Base-by-base conservation (phyloP, 2,888 invertebrate species). In the Orchestes rusci region DNA sequence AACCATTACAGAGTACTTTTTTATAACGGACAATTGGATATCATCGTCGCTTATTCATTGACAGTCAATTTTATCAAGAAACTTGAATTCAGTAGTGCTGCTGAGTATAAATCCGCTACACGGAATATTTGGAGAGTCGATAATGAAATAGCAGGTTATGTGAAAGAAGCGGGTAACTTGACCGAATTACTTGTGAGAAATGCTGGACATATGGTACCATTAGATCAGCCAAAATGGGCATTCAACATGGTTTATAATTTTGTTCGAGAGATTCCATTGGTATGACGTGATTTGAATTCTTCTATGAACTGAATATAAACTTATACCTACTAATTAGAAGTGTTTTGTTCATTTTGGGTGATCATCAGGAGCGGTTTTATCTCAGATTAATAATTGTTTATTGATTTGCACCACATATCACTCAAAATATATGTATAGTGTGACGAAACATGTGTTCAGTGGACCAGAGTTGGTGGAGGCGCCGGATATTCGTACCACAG, bases 21-120 rank as follows among this genome's bases (percentile, higher is more conserved):
- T 42, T 93, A 91, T 64, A 90, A 80, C 61, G 93, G 93, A 0
- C 92, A 93, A 62, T 63, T 93, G 50, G 93, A 94, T 63, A 81
- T 93, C 10, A 86, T 91, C 50, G 84, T 90, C 0, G 86, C 89
- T 0, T 87, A 88, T 66, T 86, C 89, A 0, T 61, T 86, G 34
- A 91, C 90, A 0, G 75, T 83, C 16, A 83, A 82, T 59, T 89
- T 84, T 64, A 66, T 93, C 17, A 71, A 74, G 48, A 72, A 77
- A 16, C 69, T 89, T 3, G 73, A 80, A 23, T 89, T 87, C 70
- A 72, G 69, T n/a, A 77, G 75, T 1, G 68, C 79, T 1, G 71
- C 71, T 0, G 72, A 74, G 1, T 89, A 84, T 62, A 76, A 74
- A 56, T 69, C 66, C 1, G 80, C 84, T 0, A 69, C 71, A 18